These are phyloP conservation scores for Chionomys nivalis DNA, from an alignment of 2,113 vertebrate genomes.

Conservation along the genomic window DNA sequence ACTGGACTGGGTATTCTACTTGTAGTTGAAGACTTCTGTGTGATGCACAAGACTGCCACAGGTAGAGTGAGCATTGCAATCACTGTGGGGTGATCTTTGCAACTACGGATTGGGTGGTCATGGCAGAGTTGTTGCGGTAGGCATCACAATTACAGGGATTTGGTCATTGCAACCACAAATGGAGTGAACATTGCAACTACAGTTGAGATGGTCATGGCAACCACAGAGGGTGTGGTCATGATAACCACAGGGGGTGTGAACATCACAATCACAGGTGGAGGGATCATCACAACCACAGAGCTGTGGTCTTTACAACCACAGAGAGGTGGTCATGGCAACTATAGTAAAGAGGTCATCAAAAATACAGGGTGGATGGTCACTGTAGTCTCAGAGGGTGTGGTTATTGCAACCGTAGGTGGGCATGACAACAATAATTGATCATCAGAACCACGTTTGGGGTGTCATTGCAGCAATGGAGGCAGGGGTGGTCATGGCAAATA, in stretches of 20 bases:
- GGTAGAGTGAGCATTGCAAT: not conserved
- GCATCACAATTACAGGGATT: not conserved
- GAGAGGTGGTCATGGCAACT: not conserved
- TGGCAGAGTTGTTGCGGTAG: not conserved
- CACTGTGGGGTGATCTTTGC: not conserved
- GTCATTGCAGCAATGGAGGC: not conserved
- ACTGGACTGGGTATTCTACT: not conserved
- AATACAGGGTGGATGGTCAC: not conserved
- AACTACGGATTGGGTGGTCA: not conserved
- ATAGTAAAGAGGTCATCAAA: not conserved
- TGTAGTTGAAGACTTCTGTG: not conserved
- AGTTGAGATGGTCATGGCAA: no score
- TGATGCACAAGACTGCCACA: not conserved
- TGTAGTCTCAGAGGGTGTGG: not conserved
- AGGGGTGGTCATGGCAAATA: not conserved
- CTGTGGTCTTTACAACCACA: not conserved
- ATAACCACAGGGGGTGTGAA: not conserved
- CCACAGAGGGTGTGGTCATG: no score
- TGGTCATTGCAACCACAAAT: not conserved
- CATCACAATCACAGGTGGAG: not conserved
- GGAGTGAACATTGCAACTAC: not conserved
- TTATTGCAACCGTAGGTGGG: not conserved
- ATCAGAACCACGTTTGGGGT: not conserved
- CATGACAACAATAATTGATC: not conserved
- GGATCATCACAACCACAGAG: no score